Base-by-base conservation (phyloP, 2,797 vertebrate species). In the Manis javanica region DNA sequence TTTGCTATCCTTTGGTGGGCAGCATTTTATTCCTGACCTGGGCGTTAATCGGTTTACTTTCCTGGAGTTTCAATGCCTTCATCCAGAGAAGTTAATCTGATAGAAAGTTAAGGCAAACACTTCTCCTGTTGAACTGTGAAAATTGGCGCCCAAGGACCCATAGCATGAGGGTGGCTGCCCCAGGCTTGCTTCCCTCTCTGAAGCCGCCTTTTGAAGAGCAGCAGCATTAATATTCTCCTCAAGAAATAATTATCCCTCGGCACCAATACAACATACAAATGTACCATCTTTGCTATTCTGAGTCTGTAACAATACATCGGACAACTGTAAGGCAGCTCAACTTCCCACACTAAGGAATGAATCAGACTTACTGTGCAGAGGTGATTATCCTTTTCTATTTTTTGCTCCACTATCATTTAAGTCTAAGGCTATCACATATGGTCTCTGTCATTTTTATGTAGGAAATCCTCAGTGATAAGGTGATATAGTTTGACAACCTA, bases 401-500 rank as follows among this genome's bases (percentile, higher is more conserved):
- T 97, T 94, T 51, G 37, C 68, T 87, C n/a, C 21, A 51, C 83
- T 92, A 96, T 94, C 84, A 94, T 75, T 96, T 96, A 94, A 96
- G 89, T 97, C 71, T 87, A 94, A 97, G 71, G 66, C 57, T 89
- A 95, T 94, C 89, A 85, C 72, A 82, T 63, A 93, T 75, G 29
- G 39, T 95, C 59, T 46, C 72, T 96, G 90, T 96, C 95, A 96
- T 94, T 94, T 97, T 91, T 90, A 78, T 83, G 66, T 87, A 61
- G 84, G 81, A 91, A 94, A 97, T 94, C 39, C 75, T 98, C 63
- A 64, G 72, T 57, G 96, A 95, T 95, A 97, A 94, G 79, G 71
- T 94, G 87, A 93, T 94, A 95, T 46, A 93, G 51, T 95, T 89
- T 97, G 93, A 96, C 93, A 97, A 93, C 23, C 91, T 68, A 94